A percentile compares a stretch with the other conserved stretches of the same genome.
phyloP scores from a whole-genome alignment of 2,888 invertebrate genomes.

The Anorthoa munda region DNA sequence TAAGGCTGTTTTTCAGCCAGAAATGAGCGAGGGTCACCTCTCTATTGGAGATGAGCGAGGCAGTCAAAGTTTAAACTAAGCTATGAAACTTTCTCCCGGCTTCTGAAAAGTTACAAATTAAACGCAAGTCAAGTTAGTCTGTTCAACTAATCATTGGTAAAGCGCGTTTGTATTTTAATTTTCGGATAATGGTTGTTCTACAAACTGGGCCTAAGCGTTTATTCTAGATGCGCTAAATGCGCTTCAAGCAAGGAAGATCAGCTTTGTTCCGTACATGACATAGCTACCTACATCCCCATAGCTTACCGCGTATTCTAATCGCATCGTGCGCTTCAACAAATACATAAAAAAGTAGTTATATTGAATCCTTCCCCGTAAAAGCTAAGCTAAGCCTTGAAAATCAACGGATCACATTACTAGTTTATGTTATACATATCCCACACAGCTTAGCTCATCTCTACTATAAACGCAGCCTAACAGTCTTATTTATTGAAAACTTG shows the following conservation, averaged over 20 bases:
- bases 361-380: background rate
- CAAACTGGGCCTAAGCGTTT: too few relatives aligned
- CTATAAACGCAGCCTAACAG: slow-evolving; percentile 37
- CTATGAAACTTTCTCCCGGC: background rate
- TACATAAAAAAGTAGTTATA: too few relatives aligned
- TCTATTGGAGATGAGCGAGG: background rate
- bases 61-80: background rate
- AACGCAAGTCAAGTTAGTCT: too few relatives aligned
- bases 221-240: too few relatives aligned
- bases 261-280: background rate
- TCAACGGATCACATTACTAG: background rate
- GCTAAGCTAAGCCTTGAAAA: background rate
- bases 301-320: background rate
- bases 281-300: background rate
- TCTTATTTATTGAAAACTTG: slow-evolving; percentile 81
- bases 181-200: too few relatives aligned
- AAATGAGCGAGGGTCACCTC: background rate
- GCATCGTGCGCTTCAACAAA: background rate
- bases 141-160: too few relatives aligned
- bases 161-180: too few relatives aligned
- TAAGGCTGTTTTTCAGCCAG: background rate
- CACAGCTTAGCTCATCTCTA: slow-evolving; percentile 12
- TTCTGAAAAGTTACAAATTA: too few relatives aligned
- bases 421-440: background rate
- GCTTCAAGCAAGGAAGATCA: background rate